Base-by-base conservation (phyloP, 2,797 vertebrate species). In the Petrocephalus sullivani region DNA sequence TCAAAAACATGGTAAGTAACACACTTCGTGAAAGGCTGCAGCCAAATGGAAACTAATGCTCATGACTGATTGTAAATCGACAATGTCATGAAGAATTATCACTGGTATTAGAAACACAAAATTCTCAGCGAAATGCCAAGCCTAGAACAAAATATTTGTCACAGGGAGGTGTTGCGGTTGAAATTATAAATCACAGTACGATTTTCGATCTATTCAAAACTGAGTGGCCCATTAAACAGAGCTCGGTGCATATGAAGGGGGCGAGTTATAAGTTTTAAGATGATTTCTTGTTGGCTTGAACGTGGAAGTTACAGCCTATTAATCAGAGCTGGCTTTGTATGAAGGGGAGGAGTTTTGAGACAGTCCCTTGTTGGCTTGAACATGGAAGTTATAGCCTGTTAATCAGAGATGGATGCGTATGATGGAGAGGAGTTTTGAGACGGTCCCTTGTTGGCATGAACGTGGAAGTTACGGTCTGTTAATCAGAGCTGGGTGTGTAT, bases 91-190 rank as follows among this genome's bases (percentile, higher is more conserved):
- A 49, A 19, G 71, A 78, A 49, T 6, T 78, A 46, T 49, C 71
- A 9, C 41, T 41, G 71, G 71, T 14, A 49, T 37, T n/a, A 41
- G 71, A 49, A 49, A 78, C 71, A 49, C 71, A 9, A 10, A 49
- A 78, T 78, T 78, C 71, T 46, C 71, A 78, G 71, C 46, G 71
- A 78, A 49, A 78, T n/a, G 33, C 71, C 71, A 75, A 37, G 67
- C 16, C 16, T n/a, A 46, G 41, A 46, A 78, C 71, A 46, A 41
- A n/a, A 4, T 78, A 3, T 78, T 78, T 78, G 16, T 46, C 71
- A 78, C 37, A 78, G 71, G 46, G 37, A 41, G 71, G 37, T 37
- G 46, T 49, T 78, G 16, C 37, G 41, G 64, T 71, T 71, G 16
- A 46, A 53, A 53, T 51, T 82, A 16, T 53, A 84, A 84, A 84